Base-by-base conservation (phyloP, 1,140 invertebrate species). In the Mya arenaria region DNA sequence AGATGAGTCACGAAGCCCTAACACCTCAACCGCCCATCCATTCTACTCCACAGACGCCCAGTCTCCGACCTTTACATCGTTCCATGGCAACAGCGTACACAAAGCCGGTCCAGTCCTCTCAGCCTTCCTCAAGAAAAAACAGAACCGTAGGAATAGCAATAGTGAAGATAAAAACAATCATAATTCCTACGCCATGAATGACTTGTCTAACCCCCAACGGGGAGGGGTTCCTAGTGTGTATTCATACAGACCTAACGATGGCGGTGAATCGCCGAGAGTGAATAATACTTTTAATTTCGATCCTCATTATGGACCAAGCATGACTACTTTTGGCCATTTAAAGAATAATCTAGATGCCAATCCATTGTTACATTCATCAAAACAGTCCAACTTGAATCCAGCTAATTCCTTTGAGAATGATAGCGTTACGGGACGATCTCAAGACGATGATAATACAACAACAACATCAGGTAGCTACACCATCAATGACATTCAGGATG, bases 391-490 rank as follows among this genome's bases (percentile, higher is more conserved):
- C 28, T 60, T 82, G 48, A 73, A 66, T 65, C 39, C 65, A 30
- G 58, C 39, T n/a, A 62, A 82, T 56, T 62, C 66, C 17, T 82
- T 63, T 39, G 56, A 83, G 17, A 84, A 83, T 37, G 84, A 79
- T 75, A 82, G 77, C 68, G 78, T 82, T n/a, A 84, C 84, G 0
- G 39, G 58, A 15, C 68, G 83, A 55, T 77, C 58, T 73, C 73
- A 85, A 41, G 88, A 90, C 37, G 90, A 90, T 62, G 90, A 90
- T 60, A 84, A 84, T 30, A 83, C 82, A 25, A 91, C 89, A 13
- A 90, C 88, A n/a, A 89, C 88, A 10, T 91, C 90, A 0, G 90
- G 90, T 23, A 91, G 90, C 79, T 91, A 90, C 58, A 88, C 85
- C 8, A 83, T 91, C 19, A 90, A 90, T 77, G 79, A 80, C 62